Conservation (phyloP, 2,888 invertebrate genomes). For the Ennomos quercinarius region DNA sequence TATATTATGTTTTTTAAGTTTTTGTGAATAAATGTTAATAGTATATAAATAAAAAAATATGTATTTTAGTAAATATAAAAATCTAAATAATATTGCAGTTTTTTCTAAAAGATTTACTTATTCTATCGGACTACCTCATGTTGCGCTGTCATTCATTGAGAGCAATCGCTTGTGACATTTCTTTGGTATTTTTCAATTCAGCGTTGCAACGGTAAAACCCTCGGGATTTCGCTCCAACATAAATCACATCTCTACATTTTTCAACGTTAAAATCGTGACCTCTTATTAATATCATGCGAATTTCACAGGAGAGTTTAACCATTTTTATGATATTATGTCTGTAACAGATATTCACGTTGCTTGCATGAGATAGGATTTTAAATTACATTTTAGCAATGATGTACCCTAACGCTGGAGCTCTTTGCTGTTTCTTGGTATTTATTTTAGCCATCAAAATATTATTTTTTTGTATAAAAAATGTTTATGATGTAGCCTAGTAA, state of each 20-base stretch:
- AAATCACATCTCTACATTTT: slow-evolving; percentile 14
- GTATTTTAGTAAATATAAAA: no score
- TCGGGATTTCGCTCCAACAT: neutral
- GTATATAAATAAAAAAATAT: no score
- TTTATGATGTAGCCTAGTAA: no score
- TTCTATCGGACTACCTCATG: neutral
- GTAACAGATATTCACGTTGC: slow-evolving; percentile 15
- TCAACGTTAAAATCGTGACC: slow-evolving; percentile 7
- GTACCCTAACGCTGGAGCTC: slow-evolving; percentile 30
- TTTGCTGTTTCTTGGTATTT: slow-evolving; percentile 38
- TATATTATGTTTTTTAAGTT: no score
- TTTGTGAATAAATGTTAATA: no score
- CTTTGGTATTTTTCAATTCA: slow-evolving; percentile 12
- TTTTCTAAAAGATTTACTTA: no score
- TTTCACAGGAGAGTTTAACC: slow-evolving; percentile 7
- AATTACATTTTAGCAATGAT: slow-evolving; percentile 46
- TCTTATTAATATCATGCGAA: slow-evolving; percentile 2
- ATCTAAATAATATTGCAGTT: no score
- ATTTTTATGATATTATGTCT: slow-evolving; percentile 12
- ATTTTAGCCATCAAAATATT: slow-evolving; percentile 30
- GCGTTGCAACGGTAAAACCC: slow-evolving; percentile 2
- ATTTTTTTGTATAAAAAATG: no score
- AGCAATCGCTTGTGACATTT: slow-evolving; percentile 4
- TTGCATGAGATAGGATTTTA: slow-evolving; percentile 41
- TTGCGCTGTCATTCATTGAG: neutral